Evolutionary conservation across 2,888 invertebrate species (phyloP).

Genomic region (Clusia tigrina): DNA sequence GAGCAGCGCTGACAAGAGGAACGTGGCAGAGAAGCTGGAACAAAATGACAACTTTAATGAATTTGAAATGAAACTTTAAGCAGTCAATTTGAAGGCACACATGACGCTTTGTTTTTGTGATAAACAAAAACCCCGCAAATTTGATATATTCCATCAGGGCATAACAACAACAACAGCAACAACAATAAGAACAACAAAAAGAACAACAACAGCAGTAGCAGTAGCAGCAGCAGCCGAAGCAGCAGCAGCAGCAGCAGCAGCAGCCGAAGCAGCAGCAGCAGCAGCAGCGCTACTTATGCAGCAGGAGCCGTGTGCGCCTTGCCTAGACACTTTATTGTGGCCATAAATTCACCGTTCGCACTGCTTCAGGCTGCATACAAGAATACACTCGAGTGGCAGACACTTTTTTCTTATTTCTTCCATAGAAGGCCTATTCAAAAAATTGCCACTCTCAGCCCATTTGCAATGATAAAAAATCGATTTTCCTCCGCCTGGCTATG

Average conservation of each 20-base stretch:
- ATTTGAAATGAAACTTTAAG: background rate
- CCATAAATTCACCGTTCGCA: background rate
- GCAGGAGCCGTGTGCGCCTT: background rate
- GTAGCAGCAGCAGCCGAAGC: background rate
- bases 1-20: too few species aligned
- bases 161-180: too few species aligned
- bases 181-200: too few species aligned
- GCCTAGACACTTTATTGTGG: conserved; percentile 3
- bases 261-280: background rate
- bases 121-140: conserved; percentile 2
- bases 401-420: too few species aligned
- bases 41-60: background rate
- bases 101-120: too few species aligned
- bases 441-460: background rate
- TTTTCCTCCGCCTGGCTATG: background rate
- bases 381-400: background rate
- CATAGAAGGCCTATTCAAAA: background rate
- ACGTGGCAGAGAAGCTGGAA: too few species aligned
- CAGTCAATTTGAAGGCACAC: background rate
- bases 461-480: conserved; percentile 6
- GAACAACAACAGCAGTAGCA: background rate
- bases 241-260: background rate
- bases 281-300: background rate
- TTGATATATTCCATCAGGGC: conserved; percentile 10
- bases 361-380: background rate